phyloP scores from a whole-genome alignment of 2,113 vertebrate species.

The Heloderma charlesbogerti region DNA sequence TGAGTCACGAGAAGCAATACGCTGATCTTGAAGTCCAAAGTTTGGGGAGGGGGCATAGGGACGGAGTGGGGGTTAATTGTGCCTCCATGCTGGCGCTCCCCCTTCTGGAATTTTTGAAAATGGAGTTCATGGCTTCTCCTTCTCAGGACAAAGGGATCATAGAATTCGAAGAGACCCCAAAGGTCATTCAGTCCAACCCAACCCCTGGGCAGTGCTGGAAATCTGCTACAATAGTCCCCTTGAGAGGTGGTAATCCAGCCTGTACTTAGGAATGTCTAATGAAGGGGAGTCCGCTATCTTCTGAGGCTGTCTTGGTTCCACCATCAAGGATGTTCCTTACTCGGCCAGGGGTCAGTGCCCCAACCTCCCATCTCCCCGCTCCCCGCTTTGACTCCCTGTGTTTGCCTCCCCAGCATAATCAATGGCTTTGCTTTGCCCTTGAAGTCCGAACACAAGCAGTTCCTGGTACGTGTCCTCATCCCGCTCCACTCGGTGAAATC shows the following conservation, averaged over 20 bases:
- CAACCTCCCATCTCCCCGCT: too few species aligned
- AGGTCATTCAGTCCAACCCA: too few species aligned
- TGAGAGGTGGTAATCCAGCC: too few species aligned
- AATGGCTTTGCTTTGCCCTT: conserved; percentile 93
- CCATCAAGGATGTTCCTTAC: background rate
- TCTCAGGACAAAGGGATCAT: too few species aligned
- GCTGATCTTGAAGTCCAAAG: background rate
- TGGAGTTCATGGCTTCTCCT: background rate
- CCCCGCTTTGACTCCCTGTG: too few species aligned
- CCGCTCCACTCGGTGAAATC: conserved; percentile 92
- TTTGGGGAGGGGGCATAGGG: too few species aligned
- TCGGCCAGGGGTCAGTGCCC: too few species aligned
- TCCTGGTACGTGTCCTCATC: conserved; percentile 91
- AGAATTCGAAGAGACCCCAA: too few species aligned
- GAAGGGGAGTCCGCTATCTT: too few species aligned
- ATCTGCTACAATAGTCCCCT: background rate
- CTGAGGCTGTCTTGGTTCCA: too few species aligned
- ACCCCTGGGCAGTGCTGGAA: background rate
- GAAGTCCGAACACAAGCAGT: conserved; percentile 94
- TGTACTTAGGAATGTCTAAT: too few species aligned
- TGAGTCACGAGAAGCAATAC: too few species aligned
- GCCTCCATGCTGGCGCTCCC: background rate
- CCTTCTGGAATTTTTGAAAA: background rate
- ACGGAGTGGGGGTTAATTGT: background rate
- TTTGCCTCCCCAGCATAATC: conserved; percentile 83